Percentiles rank a stretch among this genome's conserved stretches.
Conservation (phyloP, 2,888 invertebrate species). For the Yponomeuta plumbellus region DNA sequence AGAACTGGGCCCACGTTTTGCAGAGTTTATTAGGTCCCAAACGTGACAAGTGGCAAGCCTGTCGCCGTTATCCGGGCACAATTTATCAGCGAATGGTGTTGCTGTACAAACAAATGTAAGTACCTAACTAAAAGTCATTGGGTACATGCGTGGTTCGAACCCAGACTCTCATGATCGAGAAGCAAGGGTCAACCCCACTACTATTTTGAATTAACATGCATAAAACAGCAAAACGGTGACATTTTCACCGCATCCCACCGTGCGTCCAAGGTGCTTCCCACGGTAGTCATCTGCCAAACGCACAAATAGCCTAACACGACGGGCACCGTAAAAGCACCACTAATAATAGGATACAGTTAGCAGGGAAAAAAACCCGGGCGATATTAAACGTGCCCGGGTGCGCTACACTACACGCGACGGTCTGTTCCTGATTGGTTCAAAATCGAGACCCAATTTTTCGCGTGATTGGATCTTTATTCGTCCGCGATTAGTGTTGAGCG, state of each 20-base stretch:
- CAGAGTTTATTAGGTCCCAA: too few relatives aligned
- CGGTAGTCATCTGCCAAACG: neutral
- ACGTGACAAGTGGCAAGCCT: too few relatives aligned
- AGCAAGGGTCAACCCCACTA: too few relatives aligned
- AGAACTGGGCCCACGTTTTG: too few relatives aligned
- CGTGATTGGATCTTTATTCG: too few relatives aligned
- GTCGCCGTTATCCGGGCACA: too few relatives aligned
- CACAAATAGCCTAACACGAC: conserved; percentile 4
- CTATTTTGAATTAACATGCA: conserved; percentile 20
- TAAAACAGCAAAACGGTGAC: conserved; percentile 10
- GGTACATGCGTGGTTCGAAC: too few relatives aligned
- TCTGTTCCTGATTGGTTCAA: neutral
- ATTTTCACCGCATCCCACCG: neutral
- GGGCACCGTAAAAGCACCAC: conserved; percentile 8
- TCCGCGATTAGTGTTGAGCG: too few relatives aligned
- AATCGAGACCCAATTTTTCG: neutral
- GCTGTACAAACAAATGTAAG: too few relatives aligned
- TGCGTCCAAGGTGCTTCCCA: conserved; percentile 5
- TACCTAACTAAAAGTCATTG: too few relatives aligned
- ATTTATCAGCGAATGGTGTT: too few relatives aligned
- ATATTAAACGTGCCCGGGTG: conserved; percentile 2
- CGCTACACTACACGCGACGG: conserved; percentile 1
- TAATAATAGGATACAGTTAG: conserved; percentile 10
- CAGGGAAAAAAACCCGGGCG: neutral
- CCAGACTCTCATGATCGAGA: too few relatives aligned